Evolutionary conservation across 64 coral and sea anemone genomes (phyloP).

Genomic region (Trachythela sp.): DNA sequence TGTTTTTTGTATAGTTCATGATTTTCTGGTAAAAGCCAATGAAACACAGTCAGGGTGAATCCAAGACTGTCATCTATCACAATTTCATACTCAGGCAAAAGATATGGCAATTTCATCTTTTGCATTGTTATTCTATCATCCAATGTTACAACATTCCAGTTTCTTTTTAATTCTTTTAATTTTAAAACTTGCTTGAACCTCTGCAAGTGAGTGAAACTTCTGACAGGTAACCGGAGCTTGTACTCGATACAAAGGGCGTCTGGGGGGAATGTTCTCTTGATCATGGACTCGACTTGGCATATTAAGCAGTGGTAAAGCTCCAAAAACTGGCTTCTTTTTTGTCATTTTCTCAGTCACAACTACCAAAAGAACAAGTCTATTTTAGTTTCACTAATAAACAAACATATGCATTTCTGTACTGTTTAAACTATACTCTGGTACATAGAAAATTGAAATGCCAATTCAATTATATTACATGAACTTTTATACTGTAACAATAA

Average conservation of each 20-base stretch:
- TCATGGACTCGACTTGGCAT: neutral
- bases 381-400: too few species aligned
- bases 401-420: neutral
- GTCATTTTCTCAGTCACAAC: neutral
- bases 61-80: conserved; percentile 8
- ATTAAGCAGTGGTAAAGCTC: neutral
- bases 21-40: neutral
- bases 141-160: neutral
- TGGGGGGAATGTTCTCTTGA: neutral
- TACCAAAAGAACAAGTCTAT: neutral
- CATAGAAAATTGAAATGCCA: too few species aligned
- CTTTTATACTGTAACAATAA: too few species aligned
- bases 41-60: neutral
- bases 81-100: neutral
- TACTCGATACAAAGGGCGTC: neutral
- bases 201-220: neutral
- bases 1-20: neutral
- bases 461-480: too few species aligned
- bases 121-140: conserved; percentile 3
- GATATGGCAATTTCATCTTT: neutral
- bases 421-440: too few species aligned
- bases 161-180: neutral
- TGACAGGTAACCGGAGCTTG: neutral
- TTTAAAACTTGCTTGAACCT: neutral
- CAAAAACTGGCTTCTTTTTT: neutral